Evolutionary conservation across 2,797 vertebrate genomes (phyloP), one percentile per base, ranked within the genome.

Genomic region (Coregonus ussuriensis): DNA sequence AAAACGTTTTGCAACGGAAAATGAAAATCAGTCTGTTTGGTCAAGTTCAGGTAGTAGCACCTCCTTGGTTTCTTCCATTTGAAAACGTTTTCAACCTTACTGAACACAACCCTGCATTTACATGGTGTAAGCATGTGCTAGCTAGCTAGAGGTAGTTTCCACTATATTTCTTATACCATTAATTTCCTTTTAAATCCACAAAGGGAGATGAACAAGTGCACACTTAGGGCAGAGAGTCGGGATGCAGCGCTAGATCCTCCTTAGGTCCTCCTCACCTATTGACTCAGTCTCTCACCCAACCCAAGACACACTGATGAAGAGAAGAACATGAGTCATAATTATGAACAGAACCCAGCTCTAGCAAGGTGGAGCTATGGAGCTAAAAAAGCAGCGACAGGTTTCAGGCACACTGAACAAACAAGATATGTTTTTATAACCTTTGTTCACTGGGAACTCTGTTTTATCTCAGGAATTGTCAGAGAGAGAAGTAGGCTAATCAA

Each of bases 211-310:
- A 13, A 53, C 18, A 16, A 18, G 54, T 4, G 4, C 53, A 54
- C 53, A 54, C 15, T 16, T 54, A 54, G 16, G 53, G 53, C 53
- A 16, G 54, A 4, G 54, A 31, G 9, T 25, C n/a, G 1, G 29
- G 21, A 65, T 72, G 51, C 68, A 33, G 5, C 15, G 18, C 54
- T 77, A 88, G 75, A 87, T 91, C 86, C 84, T 88, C 72, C 65
- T 84, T 13, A 66, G 70, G 75, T 87, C 85, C 87, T 82, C 78
- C 52, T 86, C 83, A 81, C 84, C 77, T 88, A 89, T 79, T 89
- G 91, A 93, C 83, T 90, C 88, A 86, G 25, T 16, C 15, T 54
- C 53, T 16, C 53, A 16, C 54, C 54, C 54, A 56, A 37, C 79
- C 74, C 21, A 75, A 77, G 85, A 77, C 66, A 83, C 81, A 86